A percentile compares a stretch with the other conserved stretches of the same genome.
phyloP scores from a whole-genome alignment of 2,797 vertebrate genomes.

The Capromys pilorides region DNA sequence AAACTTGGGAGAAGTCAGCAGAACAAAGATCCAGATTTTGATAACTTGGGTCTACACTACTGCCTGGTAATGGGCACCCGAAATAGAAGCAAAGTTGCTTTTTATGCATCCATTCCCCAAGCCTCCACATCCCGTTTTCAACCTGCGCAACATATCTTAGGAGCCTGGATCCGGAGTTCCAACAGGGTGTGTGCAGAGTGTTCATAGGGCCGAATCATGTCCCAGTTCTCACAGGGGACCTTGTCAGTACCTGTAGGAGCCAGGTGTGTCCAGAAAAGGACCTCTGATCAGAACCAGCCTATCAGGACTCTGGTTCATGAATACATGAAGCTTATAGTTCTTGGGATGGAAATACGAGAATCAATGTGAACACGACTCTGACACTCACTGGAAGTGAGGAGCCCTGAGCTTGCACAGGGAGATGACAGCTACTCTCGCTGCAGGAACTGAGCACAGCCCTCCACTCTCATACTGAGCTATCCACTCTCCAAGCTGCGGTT shows the following conservation, averaged over 20 bases:
- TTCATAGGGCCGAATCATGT: not conserved
- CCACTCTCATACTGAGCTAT: not conserved
- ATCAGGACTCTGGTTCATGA: not conserved
- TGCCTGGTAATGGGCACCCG: not conserved
- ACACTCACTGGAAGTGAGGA: not conserved
- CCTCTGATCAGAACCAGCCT: not conserved
- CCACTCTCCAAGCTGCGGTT: not conserved
- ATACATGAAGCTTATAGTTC: not conserved
- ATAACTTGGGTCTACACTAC: no score
- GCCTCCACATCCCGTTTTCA: not conserved
- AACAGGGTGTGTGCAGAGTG: not conserved
- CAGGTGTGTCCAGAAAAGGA: not conserved
- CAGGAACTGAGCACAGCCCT: not conserved
- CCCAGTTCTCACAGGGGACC: not conserved
- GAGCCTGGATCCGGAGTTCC: not conserved
- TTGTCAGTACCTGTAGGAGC: not conserved
- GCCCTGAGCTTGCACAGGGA: not conserved
- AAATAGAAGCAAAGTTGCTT: accelerated
- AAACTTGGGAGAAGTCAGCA: not conserved
- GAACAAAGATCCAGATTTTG: not conserved
- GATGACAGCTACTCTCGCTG: not conserved
- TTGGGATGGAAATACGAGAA: not conserved
- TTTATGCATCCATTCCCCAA: not conserved
- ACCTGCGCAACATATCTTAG: not conserved
- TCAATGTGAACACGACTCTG: not conserved